These are phyloP conservation scores for Chaetodon auriga DNA, from an alignment of 2,113 vertebrate genomes.

Conservation along the genomic window DNA sequence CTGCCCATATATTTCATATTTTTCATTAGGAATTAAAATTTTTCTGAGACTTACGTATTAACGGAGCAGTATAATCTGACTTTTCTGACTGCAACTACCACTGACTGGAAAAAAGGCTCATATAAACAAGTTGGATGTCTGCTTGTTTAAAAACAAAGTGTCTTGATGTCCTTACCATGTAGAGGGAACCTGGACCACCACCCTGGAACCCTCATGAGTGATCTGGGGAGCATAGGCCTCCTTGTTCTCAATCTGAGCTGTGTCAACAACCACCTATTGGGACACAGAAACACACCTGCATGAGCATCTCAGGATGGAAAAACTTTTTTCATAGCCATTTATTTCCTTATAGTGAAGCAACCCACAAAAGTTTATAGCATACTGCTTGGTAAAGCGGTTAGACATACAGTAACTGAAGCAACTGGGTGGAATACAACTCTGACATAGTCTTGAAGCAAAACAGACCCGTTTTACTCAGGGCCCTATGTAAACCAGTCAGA, in stretches of 20 bases:
- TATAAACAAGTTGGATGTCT: background rate
- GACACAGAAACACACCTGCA: slow-evolving; percentile 49
- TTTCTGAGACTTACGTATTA: background rate
- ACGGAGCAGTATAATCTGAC: background rate
- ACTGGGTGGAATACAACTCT: too few species aligned
- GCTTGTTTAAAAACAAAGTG: background rate
- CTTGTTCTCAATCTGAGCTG: slow-evolving; percentile 98
- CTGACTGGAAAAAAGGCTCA: background rate
- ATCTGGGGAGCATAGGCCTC: slow-evolving; percentile 98
- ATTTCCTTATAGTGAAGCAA: background rate
- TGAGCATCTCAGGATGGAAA: slow-evolving; percentile 21
- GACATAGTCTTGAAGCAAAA: background rate
- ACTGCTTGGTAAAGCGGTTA: background rate
- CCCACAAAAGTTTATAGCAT: background rate
- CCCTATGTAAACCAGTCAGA: background rate
- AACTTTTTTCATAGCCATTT: background rate
- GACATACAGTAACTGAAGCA: background rate
- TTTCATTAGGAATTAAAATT: too few species aligned
- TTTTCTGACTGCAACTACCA: background rate
- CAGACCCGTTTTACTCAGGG: background rate
- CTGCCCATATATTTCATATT: too few species aligned
- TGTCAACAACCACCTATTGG: slow-evolving; percentile 96
- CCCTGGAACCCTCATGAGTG: slow-evolving; percentile 93
- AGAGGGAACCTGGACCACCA: slow-evolving; percentile 98
- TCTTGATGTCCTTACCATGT: slow-evolving; percentile 89